Evolutionary conservation across 2,888 invertebrate species (phyloP).

Genomic region (Gerosis bhagava): DNA sequence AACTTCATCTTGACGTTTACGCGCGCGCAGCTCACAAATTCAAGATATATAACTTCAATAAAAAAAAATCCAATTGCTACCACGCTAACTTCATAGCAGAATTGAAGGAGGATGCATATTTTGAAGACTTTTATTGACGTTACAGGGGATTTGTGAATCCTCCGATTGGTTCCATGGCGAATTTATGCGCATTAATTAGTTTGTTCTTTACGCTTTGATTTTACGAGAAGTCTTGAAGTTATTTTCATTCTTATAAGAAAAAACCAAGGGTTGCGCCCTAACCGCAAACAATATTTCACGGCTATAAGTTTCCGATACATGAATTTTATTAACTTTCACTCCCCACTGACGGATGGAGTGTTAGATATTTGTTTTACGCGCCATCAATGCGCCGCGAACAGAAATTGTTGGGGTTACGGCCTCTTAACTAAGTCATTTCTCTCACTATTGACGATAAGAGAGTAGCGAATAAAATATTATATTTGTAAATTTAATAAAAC

Average conservation of each 20-base stretch:
- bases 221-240: conserved; percentile 37
- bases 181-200: not conserved
- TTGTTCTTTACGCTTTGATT: conserved; percentile 31
- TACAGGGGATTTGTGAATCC: no score
- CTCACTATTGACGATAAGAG: not conserved
- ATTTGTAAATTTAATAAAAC: not conserved
- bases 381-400: conserved; percentile 64
- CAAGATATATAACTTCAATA: no score
- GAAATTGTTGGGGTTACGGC: conserved; percentile 52
- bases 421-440: conserved; percentile 32
- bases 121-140: no score
- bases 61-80: no score
- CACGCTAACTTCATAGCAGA: no score
- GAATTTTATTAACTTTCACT: conserved; percentile 80
- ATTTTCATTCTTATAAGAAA: conserved; percentile 46
- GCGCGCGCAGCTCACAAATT: no score
- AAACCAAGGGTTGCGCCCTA: conserved; percentile 63
- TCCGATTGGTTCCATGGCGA: conserved; percentile 1
- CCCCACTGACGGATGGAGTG: conserved; percentile 67
- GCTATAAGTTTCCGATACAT: conserved; percentile 81
- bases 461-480: not conserved
- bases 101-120: no score
- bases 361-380: conserved; percentile 77
- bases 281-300: conserved; percentile 71
- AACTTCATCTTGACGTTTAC: no score